Evolutionary conservation across 2,797 vertebrate species (phyloP), one percentile per base, ranked within the genome.

Genomic region (Darevskia nairensis): DNA sequence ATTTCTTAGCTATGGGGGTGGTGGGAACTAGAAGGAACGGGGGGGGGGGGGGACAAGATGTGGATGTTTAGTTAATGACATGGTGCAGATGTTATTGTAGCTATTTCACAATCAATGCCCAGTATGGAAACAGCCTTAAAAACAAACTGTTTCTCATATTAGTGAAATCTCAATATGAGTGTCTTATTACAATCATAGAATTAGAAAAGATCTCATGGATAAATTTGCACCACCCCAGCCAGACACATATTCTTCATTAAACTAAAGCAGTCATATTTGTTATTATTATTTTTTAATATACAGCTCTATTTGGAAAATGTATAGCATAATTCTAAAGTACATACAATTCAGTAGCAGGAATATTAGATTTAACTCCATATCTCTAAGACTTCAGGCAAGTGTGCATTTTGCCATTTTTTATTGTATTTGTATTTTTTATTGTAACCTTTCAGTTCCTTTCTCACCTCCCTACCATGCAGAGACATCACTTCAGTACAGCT

Each of bases 401-500:
- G 15, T 76, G 21, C 32, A 76, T 85, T 82, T 39, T 81, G 17
- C 46, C 32, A 50, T 29, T 55, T 74, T 74, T 85, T 84, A 84
- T 29, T 84, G 39, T 72, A 76, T 81, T 81, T 85, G 41, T 81
- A 74, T 76, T 50, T 85, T 80, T 85, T 75, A n/a, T 75, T 81
- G 10, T 85, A 85, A 9, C 83, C 88, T 85, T 85, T 68, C 44
- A 29, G 27, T 50, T 89, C 59, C 55, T 75, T 85, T 81, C 69
- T 88, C 35, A 80, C 76, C 79, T 85, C 19, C 72, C n/a, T 80
- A 91, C 77, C 90, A 19, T 9, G 10, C 50, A 83, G n/a, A 91
- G 6, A 90, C 91, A 82, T 39, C 64, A 93, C 44, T 93, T 94
- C 90, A 94, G 76, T 87, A 86, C 91, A 90, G 87, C 86, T 86